Conservation (phyloP, 2,797 vertebrate species). For the Hyperoplus lanceolatus region DNA sequence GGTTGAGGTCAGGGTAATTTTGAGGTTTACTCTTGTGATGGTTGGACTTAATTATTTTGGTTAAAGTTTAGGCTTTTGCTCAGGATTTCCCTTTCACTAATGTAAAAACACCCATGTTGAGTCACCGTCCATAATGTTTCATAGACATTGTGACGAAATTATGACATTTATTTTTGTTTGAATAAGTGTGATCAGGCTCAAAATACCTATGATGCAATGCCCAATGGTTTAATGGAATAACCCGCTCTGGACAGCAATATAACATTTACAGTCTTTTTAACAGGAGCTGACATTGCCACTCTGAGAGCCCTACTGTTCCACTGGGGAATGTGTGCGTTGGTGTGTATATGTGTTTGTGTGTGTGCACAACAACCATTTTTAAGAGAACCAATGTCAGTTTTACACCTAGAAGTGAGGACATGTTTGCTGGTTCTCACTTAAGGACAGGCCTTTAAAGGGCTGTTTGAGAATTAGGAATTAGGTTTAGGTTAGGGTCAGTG, state of each 20-base stretch:
- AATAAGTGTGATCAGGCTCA: conserved; percentile 39
- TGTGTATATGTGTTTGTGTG: background rate
- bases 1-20: background rate
- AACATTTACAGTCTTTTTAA: conserved; percentile 70
- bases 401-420: too few relatives aligned
- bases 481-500: too few relatives aligned
- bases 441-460: too few relatives aligned
- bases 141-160: conserved; percentile 16
- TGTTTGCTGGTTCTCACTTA: too few relatives aligned
- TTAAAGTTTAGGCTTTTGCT: conserved; percentile 18
- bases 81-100: conserved; percentile 29
- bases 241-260: conserved; percentile 49
- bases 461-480: too few relatives aligned
- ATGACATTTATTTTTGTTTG: conserved; percentile 55
- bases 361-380: too few relatives aligned
- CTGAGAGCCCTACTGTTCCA: conserved; percentile 46
- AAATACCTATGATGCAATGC: conserved; percentile 54
- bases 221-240: conserved; percentile 38
- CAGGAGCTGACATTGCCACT: conserved; percentile 35
- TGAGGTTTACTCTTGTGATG: background rate
- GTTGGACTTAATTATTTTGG: background rate
- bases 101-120: conserved; percentile 33
- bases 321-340: conserved; percentile 9
- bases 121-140: conserved; percentile 32
- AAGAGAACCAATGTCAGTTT: too few relatives aligned